These are phyloP conservation scores for Bryconaethiops microstoma DNA, from an alignment of 2,797 vertebrate species.

Conservation along the genomic window DNA sequence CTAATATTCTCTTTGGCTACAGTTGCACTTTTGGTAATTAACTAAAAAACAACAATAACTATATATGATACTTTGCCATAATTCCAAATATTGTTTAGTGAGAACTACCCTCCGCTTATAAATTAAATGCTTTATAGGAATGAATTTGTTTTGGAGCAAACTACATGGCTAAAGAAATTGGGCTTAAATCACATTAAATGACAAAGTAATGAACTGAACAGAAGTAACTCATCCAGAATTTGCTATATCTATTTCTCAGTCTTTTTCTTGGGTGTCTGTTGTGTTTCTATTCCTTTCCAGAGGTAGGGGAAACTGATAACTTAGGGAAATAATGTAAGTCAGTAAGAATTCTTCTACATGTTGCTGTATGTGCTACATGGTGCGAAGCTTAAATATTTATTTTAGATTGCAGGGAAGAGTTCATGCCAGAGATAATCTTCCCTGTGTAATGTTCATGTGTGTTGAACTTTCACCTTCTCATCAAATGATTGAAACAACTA, in stretches of 20 bases:
- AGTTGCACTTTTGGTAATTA: too few species aligned
- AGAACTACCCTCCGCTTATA: too few species aligned
- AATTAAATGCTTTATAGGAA: neutral
- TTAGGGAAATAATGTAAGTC: conserved; percentile 19
- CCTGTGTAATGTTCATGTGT: conserved; percentile 3
- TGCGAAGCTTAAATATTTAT: conserved; percentile 39
- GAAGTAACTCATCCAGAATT: neutral
- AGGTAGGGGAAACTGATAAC: conserved; percentile 21
- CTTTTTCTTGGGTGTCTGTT: neutral
- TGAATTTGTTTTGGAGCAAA: neutral
- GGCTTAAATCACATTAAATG: neutral
- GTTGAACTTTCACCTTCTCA: neutral
- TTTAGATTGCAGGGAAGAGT: conserved; percentile 25
- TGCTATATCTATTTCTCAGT: neutral
- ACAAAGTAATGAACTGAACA: neutral
- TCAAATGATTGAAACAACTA: neutral
- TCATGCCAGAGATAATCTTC: conserved; percentile 7
- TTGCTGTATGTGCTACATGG: neutral
- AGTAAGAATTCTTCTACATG: conserved; percentile 13
- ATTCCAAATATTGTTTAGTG: too few species aligned
- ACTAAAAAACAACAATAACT: too few species aligned
- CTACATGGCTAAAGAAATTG: neutral
- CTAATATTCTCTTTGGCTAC: too few species aligned
- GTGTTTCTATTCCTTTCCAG: conserved; percentile 26
- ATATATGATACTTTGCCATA: too few species aligned